Percentiles rank a stretch among this genome's conserved stretches.
Conservation (phyloP, 2,888 invertebrate genomes). For the Bellardia pandia region DNA sequence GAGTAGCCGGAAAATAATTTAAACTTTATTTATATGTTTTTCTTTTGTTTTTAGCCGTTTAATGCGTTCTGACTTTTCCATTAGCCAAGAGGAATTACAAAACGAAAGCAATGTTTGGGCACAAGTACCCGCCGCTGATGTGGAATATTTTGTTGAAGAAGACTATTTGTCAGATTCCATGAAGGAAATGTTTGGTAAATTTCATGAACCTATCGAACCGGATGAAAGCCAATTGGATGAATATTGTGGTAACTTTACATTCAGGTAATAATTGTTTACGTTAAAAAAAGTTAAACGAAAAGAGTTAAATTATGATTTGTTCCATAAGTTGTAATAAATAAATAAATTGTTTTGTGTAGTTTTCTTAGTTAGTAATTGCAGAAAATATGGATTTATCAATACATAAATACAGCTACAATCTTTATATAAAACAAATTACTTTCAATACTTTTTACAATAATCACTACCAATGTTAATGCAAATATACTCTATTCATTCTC, state of each 20-base stretch:
- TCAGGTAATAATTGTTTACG: constrained; percentile 78
- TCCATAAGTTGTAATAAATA: too few species aligned
- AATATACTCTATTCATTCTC: too few species aligned
- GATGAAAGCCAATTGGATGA: constrained; percentile 84
- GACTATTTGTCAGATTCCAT: constrained; percentile 79
- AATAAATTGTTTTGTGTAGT: too few species aligned
- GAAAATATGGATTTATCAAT: too few species aligned
- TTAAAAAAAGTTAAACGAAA: too few species aligned
- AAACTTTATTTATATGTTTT: neutral
- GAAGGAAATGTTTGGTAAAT: constrained; percentile 78
- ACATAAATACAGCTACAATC: too few species aligned
- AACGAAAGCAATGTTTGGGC: constrained; percentile 59
- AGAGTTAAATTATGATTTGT: too few species aligned
- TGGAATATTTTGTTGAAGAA: constrained; percentile 74
- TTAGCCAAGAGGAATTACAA: constrained; percentile 55
- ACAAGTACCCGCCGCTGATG: constrained; percentile 28
- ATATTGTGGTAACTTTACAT: constrained; percentile 86
- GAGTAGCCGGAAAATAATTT: too few species aligned
- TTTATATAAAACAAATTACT: too few species aligned
- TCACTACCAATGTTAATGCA: too few species aligned
- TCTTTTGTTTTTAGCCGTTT: constrained; percentile 65
- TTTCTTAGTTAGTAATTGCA: too few species aligned
- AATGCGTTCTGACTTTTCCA: constrained; percentile 71
- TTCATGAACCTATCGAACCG: constrained; percentile 85
- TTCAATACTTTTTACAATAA: too few species aligned